Conservation (phyloP, 2,888 invertebrate species). For the Aphidoletes aphidimyza region DNA sequence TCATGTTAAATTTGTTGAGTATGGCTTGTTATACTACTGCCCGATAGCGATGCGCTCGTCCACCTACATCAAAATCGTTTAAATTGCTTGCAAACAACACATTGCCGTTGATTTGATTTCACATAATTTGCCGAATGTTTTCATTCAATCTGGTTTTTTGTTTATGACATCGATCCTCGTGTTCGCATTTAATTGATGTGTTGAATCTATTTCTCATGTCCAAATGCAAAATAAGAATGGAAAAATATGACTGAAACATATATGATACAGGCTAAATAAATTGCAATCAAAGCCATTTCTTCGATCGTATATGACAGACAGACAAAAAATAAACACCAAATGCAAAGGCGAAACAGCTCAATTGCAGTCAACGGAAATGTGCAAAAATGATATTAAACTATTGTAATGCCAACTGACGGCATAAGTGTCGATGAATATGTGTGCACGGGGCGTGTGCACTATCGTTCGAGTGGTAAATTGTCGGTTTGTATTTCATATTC, state of each 20-base stretch:
- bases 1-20: constrained; percentile 3
- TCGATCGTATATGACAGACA: background rate
- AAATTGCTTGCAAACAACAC: background rate
- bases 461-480: constrained; percentile 18
- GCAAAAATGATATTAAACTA: constrained; percentile 10
- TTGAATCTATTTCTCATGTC: background rate
- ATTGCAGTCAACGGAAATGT: background rate
- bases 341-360: constrained; percentile 23
- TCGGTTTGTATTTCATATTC: constrained; percentile 10
- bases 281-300: constrained; percentile 42
- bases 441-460: constrained; percentile 1
- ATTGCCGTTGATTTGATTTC: background rate
- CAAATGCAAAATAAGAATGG: no score
- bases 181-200: constrained; percentile 22
- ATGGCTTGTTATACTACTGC: background rate
- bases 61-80: background rate
- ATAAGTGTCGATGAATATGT: constrained; percentile 4
- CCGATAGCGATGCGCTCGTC: constrained; percentile 6
- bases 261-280: no score
- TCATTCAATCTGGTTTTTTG: background rate
- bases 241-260: no score
- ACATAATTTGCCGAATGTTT: background rate
- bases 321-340: background rate
- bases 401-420: background rate
- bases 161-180: constrained; percentile 15